Base-by-base conservation (phyloP, 2,113 vertebrate genomes). In the Anguilla japonica region DNA sequence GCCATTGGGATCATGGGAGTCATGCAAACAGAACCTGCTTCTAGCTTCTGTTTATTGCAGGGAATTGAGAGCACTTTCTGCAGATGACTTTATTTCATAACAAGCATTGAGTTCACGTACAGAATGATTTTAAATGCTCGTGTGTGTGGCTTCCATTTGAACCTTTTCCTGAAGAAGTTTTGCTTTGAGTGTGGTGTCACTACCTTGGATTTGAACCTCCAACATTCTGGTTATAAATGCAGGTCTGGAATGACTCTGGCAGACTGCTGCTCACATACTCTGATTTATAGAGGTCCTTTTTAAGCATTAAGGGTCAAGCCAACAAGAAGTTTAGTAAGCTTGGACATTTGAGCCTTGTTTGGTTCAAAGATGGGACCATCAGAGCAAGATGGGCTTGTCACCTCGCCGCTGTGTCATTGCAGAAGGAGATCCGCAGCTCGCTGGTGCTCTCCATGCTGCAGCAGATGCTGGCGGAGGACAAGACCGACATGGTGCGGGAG, bases 341-440 rank as follows among this genome's bases (percentile, higher is more conserved):
- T 53, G 50, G 50, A 53, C 50, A 9, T 53, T 53, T 53, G 50
- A 8, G 60, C 3, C 22, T 26, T 67, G 60, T 26, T 26, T 22
- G 18, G 1, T 60, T 1, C 3, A 26, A 67, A 22, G 26, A 67
- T 67, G 5, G 41, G 29, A 41, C 39, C 9, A 13, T 80, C 79
- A 41, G n/a, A 79, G 41, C 18, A 40, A n/a, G n/a, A n/a, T n/a
- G 16, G 79, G 14, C 40, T 16, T 84, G 0, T 8, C 39, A 1
- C 29, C 20, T 46, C 67, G 29, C 79, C 20, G 67, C 46, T 88
- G 8, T 89, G 5, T 91, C 26, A 82, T 93, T 94, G 89, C 93
- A 99, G 98, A 99, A 99, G 90, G 98, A 99, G 95, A 99, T 99
- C 71, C 97, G 98, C 89, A 99, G 98, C 93, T 99, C 98, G 0